These are phyloP conservation scores for Pluvialis apricaria DNA, from an alignment of 2,113 vertebrate species.

Conservation along the genomic window DNA sequence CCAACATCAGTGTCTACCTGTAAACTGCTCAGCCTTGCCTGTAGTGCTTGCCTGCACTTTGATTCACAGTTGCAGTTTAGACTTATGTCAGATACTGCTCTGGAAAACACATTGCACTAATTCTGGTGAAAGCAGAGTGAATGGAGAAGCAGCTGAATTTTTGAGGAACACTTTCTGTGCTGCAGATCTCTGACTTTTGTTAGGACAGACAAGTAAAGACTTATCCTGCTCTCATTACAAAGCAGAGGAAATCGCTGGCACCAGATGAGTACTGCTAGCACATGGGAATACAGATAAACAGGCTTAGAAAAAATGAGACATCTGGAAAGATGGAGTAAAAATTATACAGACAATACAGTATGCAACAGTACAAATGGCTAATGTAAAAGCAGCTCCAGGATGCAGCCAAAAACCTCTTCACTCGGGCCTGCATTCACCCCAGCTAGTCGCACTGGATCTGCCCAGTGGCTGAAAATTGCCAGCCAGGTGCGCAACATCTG, in stretches of 20 bases:
- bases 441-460: not conserved
- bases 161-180: not conserved
- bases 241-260: not conserved
- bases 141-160: not conserved
- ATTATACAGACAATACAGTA: not conserved
- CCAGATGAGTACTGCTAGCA: not conserved
- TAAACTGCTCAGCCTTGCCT: not conserved
- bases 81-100: not conserved
- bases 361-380: not conserved
- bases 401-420: not conserved
- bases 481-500: not conserved
- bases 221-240: not conserved
- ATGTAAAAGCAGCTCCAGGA: not conserved
- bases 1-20: not conserved
- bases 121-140: not conserved
- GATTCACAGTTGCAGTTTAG: not conserved
- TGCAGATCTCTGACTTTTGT: not conserved
- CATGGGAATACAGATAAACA: constrained; percentile 9
- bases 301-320: not conserved
- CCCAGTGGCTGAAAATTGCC: not conserved
- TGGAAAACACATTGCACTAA: not conserved
- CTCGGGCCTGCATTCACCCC: not conserved
- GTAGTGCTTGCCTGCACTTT: not conserved
- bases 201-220: not conserved
- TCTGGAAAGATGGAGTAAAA: not conserved